Conservation (phyloP, 2,888 invertebrate species). For the Aleiodes testaceus region DNA sequence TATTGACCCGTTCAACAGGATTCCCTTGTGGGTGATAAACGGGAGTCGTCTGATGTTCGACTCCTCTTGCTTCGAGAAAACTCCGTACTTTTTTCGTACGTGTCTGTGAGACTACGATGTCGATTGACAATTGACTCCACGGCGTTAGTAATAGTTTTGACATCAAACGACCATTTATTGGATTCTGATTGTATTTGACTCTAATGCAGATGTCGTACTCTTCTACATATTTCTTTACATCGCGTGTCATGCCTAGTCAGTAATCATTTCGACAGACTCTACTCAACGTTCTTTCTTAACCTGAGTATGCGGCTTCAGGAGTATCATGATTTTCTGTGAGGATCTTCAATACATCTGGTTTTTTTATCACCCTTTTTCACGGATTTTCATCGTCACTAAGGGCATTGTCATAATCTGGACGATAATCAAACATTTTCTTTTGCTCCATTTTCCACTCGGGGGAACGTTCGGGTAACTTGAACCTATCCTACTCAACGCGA, state of each 20-base stretch:
- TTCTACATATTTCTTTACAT: conserved; percentile 33
- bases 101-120: conserved; percentile 36
- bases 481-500: conserved; percentile 4
- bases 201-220: conserved; percentile 32
- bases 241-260: conserved; percentile 43
- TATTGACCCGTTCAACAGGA: conserved; percentile 45
- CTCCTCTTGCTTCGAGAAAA: conserved; percentile 36
- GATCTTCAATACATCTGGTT: conserved; percentile 23
- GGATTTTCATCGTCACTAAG: not conserved
- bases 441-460: conserved; percentile 43
- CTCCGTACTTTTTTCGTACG: conserved; percentile 38
- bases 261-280: conserved; percentile 43
- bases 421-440: conserved; percentile 28
- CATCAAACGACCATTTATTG: conserved; percentile 27
- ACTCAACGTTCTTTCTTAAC: conserved; percentile 41
- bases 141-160: conserved; percentile 26
- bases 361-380: conserved; percentile 18
- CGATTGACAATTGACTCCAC: conserved; percentile 43
- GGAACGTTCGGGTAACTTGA: conserved; percentile 18
- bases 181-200: conserved; percentile 42
- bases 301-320: conserved; percentile 41
- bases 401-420: conserved; percentile 31
- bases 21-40: conserved; percentile 46
- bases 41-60: conserved; percentile 39
- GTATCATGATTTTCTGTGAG: conserved; percentile 41